A percentile compares a stretch with the other conserved stretches of the same genome.
Evolutionary conservation across 1,140 invertebrate genomes (phyloP).

Genomic region (Mycetomoellerius zeteki): DNA sequence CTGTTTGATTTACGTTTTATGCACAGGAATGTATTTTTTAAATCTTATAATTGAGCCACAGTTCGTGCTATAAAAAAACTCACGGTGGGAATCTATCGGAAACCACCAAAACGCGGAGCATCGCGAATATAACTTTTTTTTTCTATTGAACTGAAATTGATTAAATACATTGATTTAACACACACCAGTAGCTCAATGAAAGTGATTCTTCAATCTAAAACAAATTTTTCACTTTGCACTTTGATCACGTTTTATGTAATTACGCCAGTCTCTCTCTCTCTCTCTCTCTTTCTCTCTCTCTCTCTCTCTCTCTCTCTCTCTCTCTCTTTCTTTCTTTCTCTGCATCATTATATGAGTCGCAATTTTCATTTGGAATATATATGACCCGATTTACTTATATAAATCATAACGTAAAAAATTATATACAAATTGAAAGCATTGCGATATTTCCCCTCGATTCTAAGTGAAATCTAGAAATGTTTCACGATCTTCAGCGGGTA

Average conservation of each 20-base stretch:
- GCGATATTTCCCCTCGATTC: slow-evolving; percentile 12
- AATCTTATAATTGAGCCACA: slow-evolving; percentile 24
- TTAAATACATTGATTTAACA: slow-evolving; percentile 35
- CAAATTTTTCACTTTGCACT: slow-evolving; percentile 13
- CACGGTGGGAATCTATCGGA: neutral
- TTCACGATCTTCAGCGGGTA: slow-evolving; percentile 15
- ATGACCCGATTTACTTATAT: slow-evolving; percentile 41
- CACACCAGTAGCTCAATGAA: neutral
- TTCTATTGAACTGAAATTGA: slow-evolving; percentile 15
- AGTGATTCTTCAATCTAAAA: slow-evolving; percentile 13
- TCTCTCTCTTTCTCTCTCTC: neutral
- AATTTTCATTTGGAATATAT: neutral
- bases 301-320: neutral
- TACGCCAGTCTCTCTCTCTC: neutral
- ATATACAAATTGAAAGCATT: slow-evolving; percentile 70
- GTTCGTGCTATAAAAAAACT: slow-evolving; percentile 36
- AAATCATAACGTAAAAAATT: slow-evolving; percentile 68
- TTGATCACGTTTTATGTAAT: slow-evolving; percentile 19
- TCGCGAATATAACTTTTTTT: slow-evolving; percentile 25
- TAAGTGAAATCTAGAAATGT: slow-evolving; percentile 23
- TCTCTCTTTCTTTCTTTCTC: neutral
- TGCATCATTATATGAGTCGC: neutral
- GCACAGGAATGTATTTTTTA: slow-evolving; percentile 26
- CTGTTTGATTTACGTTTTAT: slow-evolving; percentile 59
- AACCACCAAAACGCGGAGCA: slow-evolving; percentile 10